Evolutionary conservation across 1,140 invertebrate species (phyloP).

Genomic region (Hydropsyche tenuis): DNA sequence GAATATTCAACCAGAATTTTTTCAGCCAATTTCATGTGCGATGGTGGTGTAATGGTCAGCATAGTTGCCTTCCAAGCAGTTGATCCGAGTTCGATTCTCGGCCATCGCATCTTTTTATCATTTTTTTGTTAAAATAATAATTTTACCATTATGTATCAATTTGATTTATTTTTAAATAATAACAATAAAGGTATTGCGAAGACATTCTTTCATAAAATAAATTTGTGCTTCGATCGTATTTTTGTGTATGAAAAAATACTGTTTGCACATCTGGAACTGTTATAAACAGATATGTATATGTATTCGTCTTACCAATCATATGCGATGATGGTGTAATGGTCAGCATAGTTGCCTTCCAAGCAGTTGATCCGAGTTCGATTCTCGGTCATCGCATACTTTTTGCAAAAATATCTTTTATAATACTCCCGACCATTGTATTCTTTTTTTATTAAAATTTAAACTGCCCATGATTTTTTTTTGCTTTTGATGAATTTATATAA

Average conservation of each 20-base stretch:
- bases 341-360: conserved; percentile 88
- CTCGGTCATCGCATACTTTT: conserved; percentile 70
- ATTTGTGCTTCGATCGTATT: too few species aligned
- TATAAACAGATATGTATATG: too few species aligned
- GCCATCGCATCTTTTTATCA: conserved; percentile 72
- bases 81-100: conserved; percentile 95
- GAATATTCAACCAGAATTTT: too few species aligned
- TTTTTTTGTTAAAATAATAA: not conserved
- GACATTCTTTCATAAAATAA: too few species aligned
- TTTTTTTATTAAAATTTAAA: conserved; percentile 29
- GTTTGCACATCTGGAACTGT: too few species aligned
- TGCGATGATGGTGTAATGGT: conserved; percentile 78
- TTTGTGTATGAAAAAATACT: too few species aligned
- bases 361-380: conserved; percentile 86
- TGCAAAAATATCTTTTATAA: too few species aligned
- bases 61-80: conserved; percentile 87
- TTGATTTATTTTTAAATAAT: too few species aligned
- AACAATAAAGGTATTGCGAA: too few species aligned
- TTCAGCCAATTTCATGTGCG: conserved; percentile 52
- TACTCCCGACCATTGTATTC: conserved; percentile 86
- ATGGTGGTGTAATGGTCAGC: conserved; percentile 75
- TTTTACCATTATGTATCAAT: not conserved
- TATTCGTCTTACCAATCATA: too few species aligned
- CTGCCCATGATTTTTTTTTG: not conserved
- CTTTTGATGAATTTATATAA: not conserved